phyloP scores from a whole-genome alignment of 2,113 vertebrate species.

The Galemys pyrenaicus region DNA sequence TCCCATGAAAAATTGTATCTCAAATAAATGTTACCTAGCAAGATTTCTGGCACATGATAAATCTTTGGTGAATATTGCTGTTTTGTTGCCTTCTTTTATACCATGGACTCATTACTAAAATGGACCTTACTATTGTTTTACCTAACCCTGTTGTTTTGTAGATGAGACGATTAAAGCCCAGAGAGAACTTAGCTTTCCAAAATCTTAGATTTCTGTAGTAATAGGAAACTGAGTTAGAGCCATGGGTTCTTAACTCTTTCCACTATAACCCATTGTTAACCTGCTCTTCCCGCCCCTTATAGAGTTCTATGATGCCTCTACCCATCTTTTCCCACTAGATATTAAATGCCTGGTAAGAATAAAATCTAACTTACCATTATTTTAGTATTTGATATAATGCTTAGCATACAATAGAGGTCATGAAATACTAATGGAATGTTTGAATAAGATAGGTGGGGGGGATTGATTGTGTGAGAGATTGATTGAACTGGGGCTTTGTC shows the following conservation, averaged over 20 bases:
- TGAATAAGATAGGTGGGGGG: background rate
- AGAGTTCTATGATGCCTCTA: background rate
- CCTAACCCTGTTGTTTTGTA: background rate
- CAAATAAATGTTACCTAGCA: background rate
- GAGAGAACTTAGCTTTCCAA: background rate
- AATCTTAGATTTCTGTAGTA: background rate
- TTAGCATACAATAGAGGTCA: background rate
- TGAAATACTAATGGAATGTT: background rate
- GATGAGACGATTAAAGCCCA: background rate
- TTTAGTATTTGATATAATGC: background rate
- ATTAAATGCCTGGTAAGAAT: background rate
- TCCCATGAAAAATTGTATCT: background rate
- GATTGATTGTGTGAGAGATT: background rate
- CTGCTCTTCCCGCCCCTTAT: background rate
- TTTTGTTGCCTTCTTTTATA: constrained; percentile 25
- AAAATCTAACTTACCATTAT: background rate
- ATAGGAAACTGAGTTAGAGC: background rate
- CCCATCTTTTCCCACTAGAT: background rate
- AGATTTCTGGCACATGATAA: background rate
- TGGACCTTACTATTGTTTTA: background rate
- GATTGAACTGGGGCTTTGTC: background rate
- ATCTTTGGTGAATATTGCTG: background rate
- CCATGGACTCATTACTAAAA: background rate
- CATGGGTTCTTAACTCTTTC: background rate
- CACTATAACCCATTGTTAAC: background rate